These are phyloP conservation scores for Silurus asotus DNA, from an alignment of 2,113 vertebrate genomes.

Conservation along the genomic window DNA sequence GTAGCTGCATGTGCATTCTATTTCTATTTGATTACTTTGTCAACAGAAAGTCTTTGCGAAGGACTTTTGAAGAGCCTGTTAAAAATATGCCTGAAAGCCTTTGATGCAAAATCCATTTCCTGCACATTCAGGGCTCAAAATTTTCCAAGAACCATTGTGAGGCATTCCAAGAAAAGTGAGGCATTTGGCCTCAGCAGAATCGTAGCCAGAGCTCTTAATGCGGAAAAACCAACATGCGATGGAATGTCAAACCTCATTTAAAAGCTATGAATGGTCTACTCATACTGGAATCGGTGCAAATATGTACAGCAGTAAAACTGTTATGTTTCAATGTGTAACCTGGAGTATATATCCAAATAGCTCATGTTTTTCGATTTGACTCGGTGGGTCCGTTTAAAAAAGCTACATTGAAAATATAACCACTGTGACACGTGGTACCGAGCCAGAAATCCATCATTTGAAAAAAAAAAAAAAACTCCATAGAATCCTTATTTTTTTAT, in stretches of 20 bases:
- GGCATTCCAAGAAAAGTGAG: conserved; percentile 17
- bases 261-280: conserved; percentile 34
- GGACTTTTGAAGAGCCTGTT: conserved; percentile 10
- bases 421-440: background rate
- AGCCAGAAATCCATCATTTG: background rate
- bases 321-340: background rate
- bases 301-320: conserved; percentile 11
- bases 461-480: background rate
- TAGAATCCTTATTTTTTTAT: conserved; percentile 17
- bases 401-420: background rate
- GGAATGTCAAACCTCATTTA: conserved; percentile 41
- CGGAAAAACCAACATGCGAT: conserved; percentile 40
- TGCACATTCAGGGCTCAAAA: conserved; percentile 9
- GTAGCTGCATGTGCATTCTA: conserved; percentile 14
- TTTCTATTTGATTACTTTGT: conserved; percentile 31
- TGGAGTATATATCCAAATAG: background rate
- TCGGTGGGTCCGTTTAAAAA: background rate
- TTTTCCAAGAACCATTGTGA: conserved; percentile 13
- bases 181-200: conserved; percentile 25
- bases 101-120: conserved; percentile 8
- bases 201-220: conserved; percentile 30
- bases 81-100: conserved; percentile 22
- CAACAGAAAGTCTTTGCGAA: background rate
- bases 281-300: conserved; percentile 30
- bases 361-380: background rate